Evolutionary conservation across 2,888 invertebrate genomes (phyloP).

Genomic region (Torymus auratus): DNA sequence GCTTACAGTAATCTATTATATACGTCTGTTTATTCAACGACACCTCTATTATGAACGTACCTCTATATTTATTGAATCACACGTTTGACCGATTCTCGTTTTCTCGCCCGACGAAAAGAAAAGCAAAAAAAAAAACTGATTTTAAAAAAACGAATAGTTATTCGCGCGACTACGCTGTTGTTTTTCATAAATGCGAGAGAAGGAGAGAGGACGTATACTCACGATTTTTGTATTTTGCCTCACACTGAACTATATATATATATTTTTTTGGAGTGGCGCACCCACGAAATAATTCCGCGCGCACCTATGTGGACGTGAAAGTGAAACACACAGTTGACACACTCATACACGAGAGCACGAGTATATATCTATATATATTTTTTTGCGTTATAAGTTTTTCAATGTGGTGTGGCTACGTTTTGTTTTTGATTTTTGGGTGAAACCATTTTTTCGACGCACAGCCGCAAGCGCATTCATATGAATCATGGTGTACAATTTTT

Average conservation of each 20-base stretch:
- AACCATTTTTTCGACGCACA: constrained; percentile 34
- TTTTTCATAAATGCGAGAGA: constrained; percentile 25
- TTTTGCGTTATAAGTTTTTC: constrained; percentile 65
- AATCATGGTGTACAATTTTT: too few species aligned
- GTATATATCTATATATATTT: constrained; percentile 9
- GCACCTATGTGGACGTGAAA: constrained; percentile 64
- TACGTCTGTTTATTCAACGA: constrained; percentile 48
- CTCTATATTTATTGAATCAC: constrained; percentile 30
- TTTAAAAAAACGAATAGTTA: too few species aligned
- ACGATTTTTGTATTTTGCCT: constrained; percentile 74
- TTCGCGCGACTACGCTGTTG: constrained; percentile 34
- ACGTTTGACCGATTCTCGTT: constrained; percentile 61
- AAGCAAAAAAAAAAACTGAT: too few species aligned
- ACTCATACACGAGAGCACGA: constrained; percentile 68
- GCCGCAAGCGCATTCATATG: constrained; percentile 21
- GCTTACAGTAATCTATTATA: constrained; percentile 63
- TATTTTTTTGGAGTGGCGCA: constrained; percentile 72
- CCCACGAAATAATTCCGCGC: constrained; percentile 71
- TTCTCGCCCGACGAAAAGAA: constrained; percentile 9
- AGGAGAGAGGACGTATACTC: constrained; percentile 58
- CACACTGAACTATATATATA: constrained; percentile 59
- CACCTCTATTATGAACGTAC: constrained; percentile 38
- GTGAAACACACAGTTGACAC: constrained; percentile 61
- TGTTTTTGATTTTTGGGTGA: constrained; percentile 62
- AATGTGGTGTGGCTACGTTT: constrained; percentile 76